Percentiles rank a stretch among this genome's conserved stretches.
Evolutionary conservation across 1,140 invertebrate species (phyloP).

Genomic region (Hypsibius dujardini): DNA sequence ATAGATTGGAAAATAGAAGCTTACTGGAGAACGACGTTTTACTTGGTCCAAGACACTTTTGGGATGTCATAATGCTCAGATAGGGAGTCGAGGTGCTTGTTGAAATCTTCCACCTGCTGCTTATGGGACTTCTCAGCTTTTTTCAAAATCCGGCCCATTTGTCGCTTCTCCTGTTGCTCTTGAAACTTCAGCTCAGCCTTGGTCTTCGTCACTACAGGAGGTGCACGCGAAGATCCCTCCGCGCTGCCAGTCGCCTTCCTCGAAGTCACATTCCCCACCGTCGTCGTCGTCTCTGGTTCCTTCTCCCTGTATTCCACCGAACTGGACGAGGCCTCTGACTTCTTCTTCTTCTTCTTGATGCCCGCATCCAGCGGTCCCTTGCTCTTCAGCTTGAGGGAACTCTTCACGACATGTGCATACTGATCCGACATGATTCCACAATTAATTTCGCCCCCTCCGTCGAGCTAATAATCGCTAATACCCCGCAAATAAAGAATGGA

Average conservation of each 20-base stretch:
- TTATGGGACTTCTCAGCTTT: constrained; percentile 86
- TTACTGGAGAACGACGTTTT: no score
- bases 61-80: constrained; percentile 96
- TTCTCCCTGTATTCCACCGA: constrained; percentile 35
- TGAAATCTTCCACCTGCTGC: constrained; percentile 86
- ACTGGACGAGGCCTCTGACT: constrained; percentile 50
- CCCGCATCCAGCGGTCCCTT: constrained; percentile 43
- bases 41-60: constrained; percentile 92
- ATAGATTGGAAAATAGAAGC: no score
- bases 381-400: constrained; percentile 45
- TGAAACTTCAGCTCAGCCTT: constrained; percentile 72
- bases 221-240: constrained; percentile 25
- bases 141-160: constrained; percentile 59
- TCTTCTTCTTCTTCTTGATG: constrained; percentile 42
- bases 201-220: constrained; percentile 42
- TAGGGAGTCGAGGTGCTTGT: constrained; percentile 72
- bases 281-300: constrained; percentile 32
- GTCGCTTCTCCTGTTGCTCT: constrained; percentile 70
- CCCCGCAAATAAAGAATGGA: no score
- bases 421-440: constrained; percentile 28
- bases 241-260: constrained; percentile 28
- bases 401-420: constrained; percentile 47
- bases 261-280: constrained; percentile 32
- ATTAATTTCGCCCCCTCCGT: no score
- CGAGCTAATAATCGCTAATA: no score